Conservation (phyloP, 2,113 vertebrate species). For the Macquaria australasica region DNA sequence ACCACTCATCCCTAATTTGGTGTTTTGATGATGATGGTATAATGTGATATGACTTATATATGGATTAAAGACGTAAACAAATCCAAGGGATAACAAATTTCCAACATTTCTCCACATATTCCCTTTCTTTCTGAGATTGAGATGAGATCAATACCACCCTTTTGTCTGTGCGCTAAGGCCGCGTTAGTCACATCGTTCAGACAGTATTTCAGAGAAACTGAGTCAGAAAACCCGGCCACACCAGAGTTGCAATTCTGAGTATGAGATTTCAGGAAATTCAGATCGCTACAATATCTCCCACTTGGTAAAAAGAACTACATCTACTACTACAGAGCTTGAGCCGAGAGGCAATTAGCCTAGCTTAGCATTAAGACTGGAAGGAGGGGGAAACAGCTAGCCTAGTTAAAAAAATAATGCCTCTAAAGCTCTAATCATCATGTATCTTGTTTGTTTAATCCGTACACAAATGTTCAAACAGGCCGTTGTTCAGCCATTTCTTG, state of each 20-base stretch:
- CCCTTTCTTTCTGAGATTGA: background rate
- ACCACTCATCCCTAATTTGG: background rate
- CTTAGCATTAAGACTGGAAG: too few species aligned
- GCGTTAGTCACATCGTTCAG: background rate
- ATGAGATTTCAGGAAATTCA: background rate
- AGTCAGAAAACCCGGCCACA: background rate
- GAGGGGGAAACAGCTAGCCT: background rate
- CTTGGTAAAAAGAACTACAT: background rate
- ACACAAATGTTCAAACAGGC: background rate
- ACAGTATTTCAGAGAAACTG: background rate
- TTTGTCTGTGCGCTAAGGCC: background rate
- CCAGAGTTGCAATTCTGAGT: background rate
- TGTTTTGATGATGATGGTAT: background rate
- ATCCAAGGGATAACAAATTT: too few species aligned
- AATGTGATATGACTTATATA: background rate
- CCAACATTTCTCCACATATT: background rate
- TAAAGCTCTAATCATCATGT: background rate
- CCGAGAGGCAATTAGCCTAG: background rate
- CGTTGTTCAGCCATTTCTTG: background rate
- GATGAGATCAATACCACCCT: background rate
- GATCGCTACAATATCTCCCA: background rate
- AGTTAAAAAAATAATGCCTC: background rate
- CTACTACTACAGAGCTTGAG: background rate
- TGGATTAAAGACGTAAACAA: background rate
- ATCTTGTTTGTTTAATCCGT: background rate